These are phyloP conservation scores for Nautilus pompilius DNA, from an alignment of 1,140 invertebrate genomes.

Conservation along the genomic window DNA sequence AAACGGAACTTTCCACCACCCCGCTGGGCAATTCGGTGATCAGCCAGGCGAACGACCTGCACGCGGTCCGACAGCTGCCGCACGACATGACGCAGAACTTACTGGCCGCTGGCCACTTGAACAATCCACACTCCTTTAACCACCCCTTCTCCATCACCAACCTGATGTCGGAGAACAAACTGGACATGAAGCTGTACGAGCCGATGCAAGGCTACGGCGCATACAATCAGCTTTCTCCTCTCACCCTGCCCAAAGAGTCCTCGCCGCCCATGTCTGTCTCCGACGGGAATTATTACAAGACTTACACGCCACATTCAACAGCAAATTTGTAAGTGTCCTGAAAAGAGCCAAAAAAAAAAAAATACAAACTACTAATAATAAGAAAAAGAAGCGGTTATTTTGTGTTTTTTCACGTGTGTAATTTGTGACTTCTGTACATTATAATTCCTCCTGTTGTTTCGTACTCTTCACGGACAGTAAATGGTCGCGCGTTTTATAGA, in stretches of 20 bases:
- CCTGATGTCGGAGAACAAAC: conserved; percentile 50
- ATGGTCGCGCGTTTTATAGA: no score
- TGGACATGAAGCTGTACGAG: conserved; percentile 52
- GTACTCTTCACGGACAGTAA: no score
- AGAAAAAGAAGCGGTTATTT: no score
- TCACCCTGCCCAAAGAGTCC: conserved; percentile 36
- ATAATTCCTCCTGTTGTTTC: no score
- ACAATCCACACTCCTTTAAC: conserved; percentile 49
- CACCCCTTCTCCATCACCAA: conserved; percentile 84
- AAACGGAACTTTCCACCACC: conserved; percentile 24
- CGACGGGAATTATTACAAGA: conserved; percentile 44
- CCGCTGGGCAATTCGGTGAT: conserved; percentile 9
- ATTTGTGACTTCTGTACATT: no score
- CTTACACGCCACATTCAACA: conserved; percentile 46
- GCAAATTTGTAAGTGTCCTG: conserved; percentile 37
- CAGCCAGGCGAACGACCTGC: conserved; percentile 23
- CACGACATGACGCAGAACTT: conserved; percentile 20
- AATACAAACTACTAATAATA: no score
- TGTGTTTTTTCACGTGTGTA: no score
- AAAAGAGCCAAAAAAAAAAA: no score
- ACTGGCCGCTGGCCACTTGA: conserved; percentile 17
- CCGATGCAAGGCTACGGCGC: conserved; percentile 41
- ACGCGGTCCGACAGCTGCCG: conserved; percentile 16
- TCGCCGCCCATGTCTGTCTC: conserved; percentile 23
- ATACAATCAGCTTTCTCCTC: conserved; percentile 44